Conservation (phyloP, 2,797 vertebrate species). For the Oreochromis grahami region DNA sequence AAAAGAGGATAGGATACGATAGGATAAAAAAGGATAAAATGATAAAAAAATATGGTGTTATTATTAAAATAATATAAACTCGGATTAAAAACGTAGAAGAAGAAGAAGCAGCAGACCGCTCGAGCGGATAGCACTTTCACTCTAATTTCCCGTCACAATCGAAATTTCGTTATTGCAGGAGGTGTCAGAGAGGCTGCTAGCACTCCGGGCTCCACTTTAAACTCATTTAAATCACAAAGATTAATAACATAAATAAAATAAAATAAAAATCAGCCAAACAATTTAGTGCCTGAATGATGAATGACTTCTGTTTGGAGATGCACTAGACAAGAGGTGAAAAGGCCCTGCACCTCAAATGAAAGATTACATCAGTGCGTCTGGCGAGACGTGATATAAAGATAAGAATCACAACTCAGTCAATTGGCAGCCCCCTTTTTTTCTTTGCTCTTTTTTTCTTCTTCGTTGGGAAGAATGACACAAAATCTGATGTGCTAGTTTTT, state of each 20-base stretch:
- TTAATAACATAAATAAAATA: neutral
- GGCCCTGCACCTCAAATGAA: slow-evolving; percentile 29
- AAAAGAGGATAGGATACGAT: neutral
- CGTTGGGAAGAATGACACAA: slow-evolving; percentile 39
- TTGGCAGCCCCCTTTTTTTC: slow-evolving; percentile 19
- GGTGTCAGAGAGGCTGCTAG: neutral
- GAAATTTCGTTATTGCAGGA: neutral
- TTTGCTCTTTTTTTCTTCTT: neutral
- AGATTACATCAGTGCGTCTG: slow-evolving; percentile 60
- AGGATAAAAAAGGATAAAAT: neutral
- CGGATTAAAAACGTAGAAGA: neutral
- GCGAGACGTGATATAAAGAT: slow-evolving; percentile 49
- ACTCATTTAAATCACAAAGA: neutral
- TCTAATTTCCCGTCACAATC: neutral
- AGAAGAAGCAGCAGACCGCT: neutral
- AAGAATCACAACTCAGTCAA: slow-evolving; percentile 40
- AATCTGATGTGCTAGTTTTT: slow-evolving; percentile 3
- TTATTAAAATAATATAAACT: neutral
- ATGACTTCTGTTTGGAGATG: neutral
- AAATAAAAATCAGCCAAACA: neutral
- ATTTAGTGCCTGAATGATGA: neutral
- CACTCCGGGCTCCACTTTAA: neutral
- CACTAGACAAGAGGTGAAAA: slow-evolving; percentile 9
- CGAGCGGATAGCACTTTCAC: neutral
- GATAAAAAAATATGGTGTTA: neutral